Evolutionary conservation across 1,140 invertebrate genomes (phyloP), one percentile per base, ranked within the genome.

Genomic region (Macrocentrus cingulum): DNA sequence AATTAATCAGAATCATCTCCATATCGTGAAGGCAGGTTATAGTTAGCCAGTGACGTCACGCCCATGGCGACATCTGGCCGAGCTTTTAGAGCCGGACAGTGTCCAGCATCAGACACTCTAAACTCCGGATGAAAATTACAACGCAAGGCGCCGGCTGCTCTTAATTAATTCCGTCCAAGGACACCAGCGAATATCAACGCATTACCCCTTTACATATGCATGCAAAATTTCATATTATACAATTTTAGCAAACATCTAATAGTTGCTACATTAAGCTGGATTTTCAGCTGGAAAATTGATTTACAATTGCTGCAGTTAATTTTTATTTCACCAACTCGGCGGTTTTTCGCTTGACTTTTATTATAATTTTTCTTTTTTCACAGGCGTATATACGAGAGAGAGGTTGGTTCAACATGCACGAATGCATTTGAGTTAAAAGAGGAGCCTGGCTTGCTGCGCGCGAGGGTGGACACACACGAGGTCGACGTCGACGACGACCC

Each of bases 31-130:
- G 60, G 57, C 46, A n/a, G n/a, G 58, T 44, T 56, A 70, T 76
- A 77, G 77, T 79, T 80, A 79, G 76, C 75, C 75, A 75, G 74
- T 79, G 76, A 79, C 78, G 78, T 79, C 77, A 80, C 77, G 78
- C 71, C 66, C 66, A 64, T 72, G 78, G 77, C 69, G 75, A 77
- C 78, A 80, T 79, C 77, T 79, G 78, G 76, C 62, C 57, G 57
- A 65, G 66, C 66, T 71, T 67, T 71, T 68, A 63, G 66, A 70
- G 68, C 68, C 64, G 71, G 72, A 70, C 70, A 69, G 65, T 70
- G 71, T 42, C 65, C 56, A 66, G 66, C 66, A 63, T 64, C 66
- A 66, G 67, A 70, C 64, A 69, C 64, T 56, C 57, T 59, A 36
- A 32, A 29, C 57, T 53, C 44, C 39, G 15, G 25, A 75, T 75